Evolutionary conservation across 2,888 invertebrate species (phyloP).

Genomic region (Gryllus longicercus): DNA sequence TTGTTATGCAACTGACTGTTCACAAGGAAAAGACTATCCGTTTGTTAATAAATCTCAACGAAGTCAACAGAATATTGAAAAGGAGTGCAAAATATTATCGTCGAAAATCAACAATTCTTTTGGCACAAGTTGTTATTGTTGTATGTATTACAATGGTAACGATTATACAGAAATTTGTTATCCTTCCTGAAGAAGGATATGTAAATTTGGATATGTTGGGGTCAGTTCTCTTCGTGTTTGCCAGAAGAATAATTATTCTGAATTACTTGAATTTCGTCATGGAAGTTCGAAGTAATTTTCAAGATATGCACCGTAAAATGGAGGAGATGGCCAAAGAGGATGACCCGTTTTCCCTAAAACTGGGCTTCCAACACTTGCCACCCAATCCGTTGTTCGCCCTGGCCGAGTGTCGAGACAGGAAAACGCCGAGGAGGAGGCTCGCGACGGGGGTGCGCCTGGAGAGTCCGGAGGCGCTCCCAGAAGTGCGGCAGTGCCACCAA

Average conservation of each 20-base stretch:
- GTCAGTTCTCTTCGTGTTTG: neutral
- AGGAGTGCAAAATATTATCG: neutral
- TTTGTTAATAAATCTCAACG: neutral
- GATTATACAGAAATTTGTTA: neutral
- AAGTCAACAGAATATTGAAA: neutral
- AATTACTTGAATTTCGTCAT: neutral
- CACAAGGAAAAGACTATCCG: neutral
- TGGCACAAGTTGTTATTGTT: neutral
- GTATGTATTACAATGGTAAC: neutral
- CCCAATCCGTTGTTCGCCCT: too few species aligned
- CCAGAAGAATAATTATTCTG: neutral
- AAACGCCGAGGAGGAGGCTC: neutral
- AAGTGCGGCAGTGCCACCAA: neutral
- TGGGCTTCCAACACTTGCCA: too few species aligned
- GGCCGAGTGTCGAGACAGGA: neutral
- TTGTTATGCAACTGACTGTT: neutral
- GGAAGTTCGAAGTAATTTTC: neutral
- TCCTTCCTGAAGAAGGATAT: neutral
- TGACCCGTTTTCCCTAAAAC: neutral
- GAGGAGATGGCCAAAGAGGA: neutral
- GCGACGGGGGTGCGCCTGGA: neutral
- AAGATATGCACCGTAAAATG: neutral
- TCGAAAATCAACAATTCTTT: neutral
- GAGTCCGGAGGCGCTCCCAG: neutral
- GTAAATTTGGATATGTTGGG: neutral